Conservation (phyloP, 2,113 vertebrate species). For the Cervus canadensis region DNA sequence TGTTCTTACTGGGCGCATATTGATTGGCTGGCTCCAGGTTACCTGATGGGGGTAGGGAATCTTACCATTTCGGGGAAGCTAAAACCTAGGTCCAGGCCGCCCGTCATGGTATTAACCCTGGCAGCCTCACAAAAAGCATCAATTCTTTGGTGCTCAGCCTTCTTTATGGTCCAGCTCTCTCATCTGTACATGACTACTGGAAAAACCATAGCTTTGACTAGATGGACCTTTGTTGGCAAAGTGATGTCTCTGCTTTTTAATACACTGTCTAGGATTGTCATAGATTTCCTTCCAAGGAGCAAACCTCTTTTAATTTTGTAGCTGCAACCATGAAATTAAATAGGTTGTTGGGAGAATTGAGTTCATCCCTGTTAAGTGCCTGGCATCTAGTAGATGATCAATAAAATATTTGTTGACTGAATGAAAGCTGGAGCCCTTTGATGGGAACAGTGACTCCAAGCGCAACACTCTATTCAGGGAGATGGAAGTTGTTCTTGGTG, state of each 20-base stretch:
- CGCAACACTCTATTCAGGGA: neutral
- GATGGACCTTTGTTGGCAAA: neutral
- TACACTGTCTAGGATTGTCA: neutral
- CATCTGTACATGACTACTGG: neutral
- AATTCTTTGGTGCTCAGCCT: neutral
- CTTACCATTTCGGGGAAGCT: too few species aligned
- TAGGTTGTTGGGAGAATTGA: neutral
- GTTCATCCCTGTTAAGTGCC: neutral
- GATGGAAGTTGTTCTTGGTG: neutral
- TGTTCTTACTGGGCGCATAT: too few species aligned
- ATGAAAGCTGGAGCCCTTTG: neutral
- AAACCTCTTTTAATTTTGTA: neutral
- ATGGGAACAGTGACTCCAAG: neutral
- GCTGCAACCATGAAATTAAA: neutral
- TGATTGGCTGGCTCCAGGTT: too few species aligned
- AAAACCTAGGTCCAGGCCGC: too few species aligned
- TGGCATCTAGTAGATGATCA: neutral
- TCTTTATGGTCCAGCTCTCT: neutral
- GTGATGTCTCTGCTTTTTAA: neutral
- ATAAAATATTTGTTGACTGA: neutral
- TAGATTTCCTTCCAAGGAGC: neutral
- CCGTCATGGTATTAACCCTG: too few species aligned
- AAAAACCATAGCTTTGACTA: neutral
- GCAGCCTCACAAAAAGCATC: neutral
- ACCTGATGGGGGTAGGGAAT: too few species aligned